Percentiles rank a stretch among this genome's conserved stretches.
These are phyloP conservation scores for Hemitrygon akajei DNA, from an alignment of 2,797 vertebrate genomes.

Conservation along the genomic window DNA sequence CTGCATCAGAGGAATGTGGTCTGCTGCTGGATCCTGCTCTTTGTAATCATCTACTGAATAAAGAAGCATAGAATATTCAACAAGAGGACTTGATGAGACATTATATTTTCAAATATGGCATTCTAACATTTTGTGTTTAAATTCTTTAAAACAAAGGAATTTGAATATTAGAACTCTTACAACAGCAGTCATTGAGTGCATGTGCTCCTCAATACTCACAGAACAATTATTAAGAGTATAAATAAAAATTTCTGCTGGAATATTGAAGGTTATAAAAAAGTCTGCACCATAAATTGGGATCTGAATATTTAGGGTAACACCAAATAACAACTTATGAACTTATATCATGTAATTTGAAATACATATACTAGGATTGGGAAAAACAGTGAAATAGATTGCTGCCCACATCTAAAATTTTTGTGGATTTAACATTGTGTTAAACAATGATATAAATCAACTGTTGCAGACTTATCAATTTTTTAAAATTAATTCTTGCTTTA, in stretches of 20 bases:
- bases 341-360: neutral
- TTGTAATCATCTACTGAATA: conserved; percentile 72
- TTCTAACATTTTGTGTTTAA: no score
- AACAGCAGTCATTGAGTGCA: neutral
- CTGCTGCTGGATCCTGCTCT: conserved; percentile 76
- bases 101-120: neutral
- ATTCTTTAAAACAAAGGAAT: neutral
- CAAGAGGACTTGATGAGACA: neutral
- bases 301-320: neutral
- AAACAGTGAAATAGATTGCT: neutral
- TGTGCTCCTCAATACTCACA: neutral
- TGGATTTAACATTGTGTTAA: neutral
- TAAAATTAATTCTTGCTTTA: neutral
- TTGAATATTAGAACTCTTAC: neutral
- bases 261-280: neutral
- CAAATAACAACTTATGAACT: neutral
- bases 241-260: neutral
- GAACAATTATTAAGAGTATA: neutral
- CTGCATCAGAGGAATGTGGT: conserved; percentile 70
- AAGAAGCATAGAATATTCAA: neutral
- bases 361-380: neutral
- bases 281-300: neutral
- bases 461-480: neutral
- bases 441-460: neutral
- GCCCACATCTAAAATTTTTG: neutral